phyloP scores from a whole-genome alignment of 2,113 vertebrate genomes.

The Delphinapterus leucas region DNA sequence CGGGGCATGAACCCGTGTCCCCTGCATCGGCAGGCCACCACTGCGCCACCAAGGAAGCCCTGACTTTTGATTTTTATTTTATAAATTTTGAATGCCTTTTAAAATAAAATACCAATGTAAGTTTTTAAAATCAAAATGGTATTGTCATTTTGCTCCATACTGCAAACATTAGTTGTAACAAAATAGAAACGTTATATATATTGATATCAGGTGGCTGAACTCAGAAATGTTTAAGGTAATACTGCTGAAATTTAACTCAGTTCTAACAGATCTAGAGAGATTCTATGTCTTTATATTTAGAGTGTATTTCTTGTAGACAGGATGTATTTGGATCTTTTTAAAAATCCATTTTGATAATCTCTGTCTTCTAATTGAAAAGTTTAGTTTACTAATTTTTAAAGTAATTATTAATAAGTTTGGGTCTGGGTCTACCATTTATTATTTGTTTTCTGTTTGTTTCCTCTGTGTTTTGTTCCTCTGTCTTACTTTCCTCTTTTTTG shows the following conservation, averaged over 20 bases:
- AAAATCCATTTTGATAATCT: neutral
- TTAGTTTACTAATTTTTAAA: neutral
- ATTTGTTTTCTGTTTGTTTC: neutral
- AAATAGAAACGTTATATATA: neutral
- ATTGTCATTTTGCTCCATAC: neutral
- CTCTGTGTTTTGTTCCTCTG: neutral
- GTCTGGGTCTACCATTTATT: neutral
- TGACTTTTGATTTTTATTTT: neutral
- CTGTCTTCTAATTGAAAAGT: neutral
- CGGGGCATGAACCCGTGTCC: too few species aligned
- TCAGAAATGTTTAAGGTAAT: constrained; percentile 22
- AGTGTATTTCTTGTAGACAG: neutral
- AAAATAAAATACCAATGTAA: neutral
- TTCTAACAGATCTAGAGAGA: neutral
- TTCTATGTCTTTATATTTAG: neutral
- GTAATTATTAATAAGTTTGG: neutral
- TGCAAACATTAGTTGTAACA: neutral
- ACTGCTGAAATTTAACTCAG: neutral
- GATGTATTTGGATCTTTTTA: neutral
- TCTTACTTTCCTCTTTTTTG: neutral
- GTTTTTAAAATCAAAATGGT: neutral
- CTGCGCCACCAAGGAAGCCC: too few species aligned
- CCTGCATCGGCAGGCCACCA: too few species aligned
- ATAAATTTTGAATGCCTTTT: neutral
- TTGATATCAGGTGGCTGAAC: neutral